These are phyloP conservation scores for Uropetala carovei DNA, from an alignment of 2,888 invertebrate genomes.

Conservation along the genomic window DNA sequence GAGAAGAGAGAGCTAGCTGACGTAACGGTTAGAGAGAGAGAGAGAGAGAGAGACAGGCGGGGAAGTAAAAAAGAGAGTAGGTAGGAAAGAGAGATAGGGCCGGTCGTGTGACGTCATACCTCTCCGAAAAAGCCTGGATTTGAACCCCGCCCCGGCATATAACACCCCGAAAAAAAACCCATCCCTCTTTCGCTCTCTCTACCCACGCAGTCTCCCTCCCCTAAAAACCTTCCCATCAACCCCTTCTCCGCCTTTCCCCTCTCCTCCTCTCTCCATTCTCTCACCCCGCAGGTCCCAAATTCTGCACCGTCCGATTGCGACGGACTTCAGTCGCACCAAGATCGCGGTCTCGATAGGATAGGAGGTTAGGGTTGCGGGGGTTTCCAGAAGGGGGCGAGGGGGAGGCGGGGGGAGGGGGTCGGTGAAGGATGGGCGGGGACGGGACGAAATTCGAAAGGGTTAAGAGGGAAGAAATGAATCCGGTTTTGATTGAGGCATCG, in stretches of 20 bases:
- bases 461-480: background rate
- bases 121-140: constrained; percentile 49
- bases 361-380: background rate
- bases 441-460: too few species aligned
- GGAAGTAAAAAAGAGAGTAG: background rate
- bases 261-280: constrained; percentile 16
- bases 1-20: background rate
- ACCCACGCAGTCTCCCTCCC: constrained; percentile 57
- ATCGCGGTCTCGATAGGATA: constrained; percentile 61
- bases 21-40: background rate
- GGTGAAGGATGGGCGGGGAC: background rate
- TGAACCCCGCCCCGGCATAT: constrained; percentile 60
- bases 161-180: constrained; percentile 32
- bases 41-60: background rate
- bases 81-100: background rate
- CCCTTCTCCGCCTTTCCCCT: constrained; percentile 8
- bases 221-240: constrained; percentile 59
- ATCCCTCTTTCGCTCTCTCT: background rate
- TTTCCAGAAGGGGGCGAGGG: background rate
- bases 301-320: constrained; percentile 63
- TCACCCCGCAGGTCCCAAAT: constrained; percentile 62
- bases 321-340: constrained; percentile 63
- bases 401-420: background rate
- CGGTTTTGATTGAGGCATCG: background rate
- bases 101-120: constrained; percentile 39